Evolutionary conservation across 2,888 invertebrate genomes (phyloP), one percentile per base, ranked within the genome.

Genomic region (Stenotaenia linearis): DNA sequence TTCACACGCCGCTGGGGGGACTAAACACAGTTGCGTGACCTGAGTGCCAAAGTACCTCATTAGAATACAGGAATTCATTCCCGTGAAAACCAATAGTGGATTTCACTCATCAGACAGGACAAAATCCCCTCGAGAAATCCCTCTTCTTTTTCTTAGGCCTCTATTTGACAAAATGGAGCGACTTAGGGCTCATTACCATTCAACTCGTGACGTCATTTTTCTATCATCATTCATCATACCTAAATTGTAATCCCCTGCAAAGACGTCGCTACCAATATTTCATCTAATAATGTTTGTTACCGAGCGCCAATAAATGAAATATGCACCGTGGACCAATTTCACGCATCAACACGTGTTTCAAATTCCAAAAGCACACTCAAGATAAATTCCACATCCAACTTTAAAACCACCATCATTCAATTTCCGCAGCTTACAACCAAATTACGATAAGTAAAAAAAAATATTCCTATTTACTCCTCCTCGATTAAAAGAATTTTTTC

Each of bases 291-390:
- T 69, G 23, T 69, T 69, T 23, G 69, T 69, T 69, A 69, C 69
- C 69, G 28, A 28, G 69, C 10, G 25, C 28, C 69, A 28, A 69
- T 69, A 69, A 69, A 69, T 69, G 69, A 69, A 69, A 69, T 28
- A 69, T 69, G 69, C 69, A 23, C 23, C 15, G 69, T 69, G 23
- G 25, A 69, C 69, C 69, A 69, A 69, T 69, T 69, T 69, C 69
- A 69, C 28, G 69, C 69, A 69, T 69, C 69, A 69, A 69, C 69
- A 69, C 69, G 69, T 69, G 69, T 69, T 69, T 69, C 69, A 69
- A 69, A 69, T 69, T 69, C 69, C 69, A 28, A 69, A 23, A 69
- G 28, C 25, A 69, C 25, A 69, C 69, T 23, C 25, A 25, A 28
- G 25, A 69, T 69, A 69, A 69, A 69, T 69, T 69, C 69, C 69